Evolutionary conservation across 1,140 invertebrate genomes (phyloP), one percentile per base, ranked within the genome.

Genomic region (Lutraria rhynchaena): DNA sequence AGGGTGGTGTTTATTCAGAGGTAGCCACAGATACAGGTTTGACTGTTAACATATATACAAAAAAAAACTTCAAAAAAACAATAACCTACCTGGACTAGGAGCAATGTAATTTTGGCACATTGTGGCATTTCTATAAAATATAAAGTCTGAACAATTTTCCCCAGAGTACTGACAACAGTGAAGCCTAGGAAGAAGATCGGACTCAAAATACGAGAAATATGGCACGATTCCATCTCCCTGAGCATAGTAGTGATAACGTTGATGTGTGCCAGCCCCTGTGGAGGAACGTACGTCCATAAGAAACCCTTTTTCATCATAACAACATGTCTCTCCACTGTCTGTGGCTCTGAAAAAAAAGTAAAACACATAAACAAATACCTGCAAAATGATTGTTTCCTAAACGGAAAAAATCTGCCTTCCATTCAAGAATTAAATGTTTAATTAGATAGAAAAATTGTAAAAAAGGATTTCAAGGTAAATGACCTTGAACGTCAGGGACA

Each of bases 101-200:
- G 90, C 83, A 33, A 67, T 58, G 73, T 91, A 90, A 35, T 73
- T 81, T 37, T 86, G 81, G 67, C 88, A 90, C 31, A 78, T 85
- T 13, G 86, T 85, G 5, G 88, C 85, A 29, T 69, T 75, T 70
- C 88, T 63, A 33, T 65, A 77, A 17, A 74, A n/a, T 5, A 80
- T 75, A 69, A 84, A 90, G 11, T 69, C 33, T 49, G 63, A 44
- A 74, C 87, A 83, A 11, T 75, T 55, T 13, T 44, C 37, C 9
- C 29, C 19, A 13, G 87, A 86, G 73, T 88, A 89, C 35, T 86
- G 75, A 76, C 90, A 90, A 76, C 90, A 91, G 55, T 91, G 89
- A 33, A 89, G 61, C 51, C 73, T 85, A 17, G 90, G 87, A 4
- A 87, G 69, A 9, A 90, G 57, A 63, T 91, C 89, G 24, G 86